These are phyloP conservation scores for Chamaea fasciata DNA, from an alignment of 2,113 vertebrate species.

Conservation along the genomic window DNA sequence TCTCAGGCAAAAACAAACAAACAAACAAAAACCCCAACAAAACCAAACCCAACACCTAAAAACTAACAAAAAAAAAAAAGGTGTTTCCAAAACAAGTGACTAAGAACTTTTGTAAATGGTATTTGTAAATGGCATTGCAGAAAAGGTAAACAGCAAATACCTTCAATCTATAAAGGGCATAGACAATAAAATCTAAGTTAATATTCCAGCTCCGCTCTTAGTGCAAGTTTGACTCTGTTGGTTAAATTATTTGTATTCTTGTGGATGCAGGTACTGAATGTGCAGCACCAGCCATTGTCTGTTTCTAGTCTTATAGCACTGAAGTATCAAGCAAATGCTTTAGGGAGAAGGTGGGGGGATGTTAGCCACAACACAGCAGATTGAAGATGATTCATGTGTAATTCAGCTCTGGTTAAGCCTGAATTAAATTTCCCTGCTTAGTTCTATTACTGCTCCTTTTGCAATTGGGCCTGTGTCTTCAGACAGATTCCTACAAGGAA, in stretches of 20 bases:
- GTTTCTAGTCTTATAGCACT: background rate
- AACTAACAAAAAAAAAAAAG: background rate
- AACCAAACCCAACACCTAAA: background rate
- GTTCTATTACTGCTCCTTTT: background rate
- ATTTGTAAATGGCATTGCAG: background rate
- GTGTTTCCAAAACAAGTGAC: background rate
- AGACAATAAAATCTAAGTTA: background rate
- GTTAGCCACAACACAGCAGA: constrained; percentile 32
- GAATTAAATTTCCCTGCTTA: constrained; percentile 12
- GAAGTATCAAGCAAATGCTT: background rate
- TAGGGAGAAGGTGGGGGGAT: background rate
- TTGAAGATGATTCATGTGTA: background rate
- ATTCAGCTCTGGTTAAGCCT: constrained; percentile 16
- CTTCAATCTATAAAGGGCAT: background rate
- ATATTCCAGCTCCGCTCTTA: background rate
- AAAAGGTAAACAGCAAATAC: background rate
- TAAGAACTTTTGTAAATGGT: background rate
- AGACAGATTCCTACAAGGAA: background rate
- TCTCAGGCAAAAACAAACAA: background rate
- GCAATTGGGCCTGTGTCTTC: background rate
- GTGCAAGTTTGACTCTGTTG: background rate
- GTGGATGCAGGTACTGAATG: background rate
- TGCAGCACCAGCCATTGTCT: background rate
- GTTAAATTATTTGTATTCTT: background rate
- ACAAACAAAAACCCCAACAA: background rate